Conservation (phyloP, 2,888 invertebrate genomes). For the Diadegma fenestrale region DNA sequence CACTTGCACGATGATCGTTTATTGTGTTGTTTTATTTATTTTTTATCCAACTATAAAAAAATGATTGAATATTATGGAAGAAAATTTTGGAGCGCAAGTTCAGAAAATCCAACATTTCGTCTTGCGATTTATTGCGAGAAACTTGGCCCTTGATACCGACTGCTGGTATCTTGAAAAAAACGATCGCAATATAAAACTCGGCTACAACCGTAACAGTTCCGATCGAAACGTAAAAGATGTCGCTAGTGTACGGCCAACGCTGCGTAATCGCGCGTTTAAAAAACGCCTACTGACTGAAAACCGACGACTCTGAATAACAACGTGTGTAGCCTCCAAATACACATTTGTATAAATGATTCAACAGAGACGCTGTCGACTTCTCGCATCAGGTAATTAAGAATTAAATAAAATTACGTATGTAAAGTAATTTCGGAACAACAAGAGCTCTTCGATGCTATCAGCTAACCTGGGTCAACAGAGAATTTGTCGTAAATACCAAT, state of each 20-base stretch:
- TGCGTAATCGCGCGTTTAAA: slow-evolving; percentile 9
- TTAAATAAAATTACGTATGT: slow-evolving; percentile 14
- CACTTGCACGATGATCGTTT: not conserved
- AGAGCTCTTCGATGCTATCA: not conserved
- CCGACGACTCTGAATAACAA: not conserved
- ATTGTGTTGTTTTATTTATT: not conserved
- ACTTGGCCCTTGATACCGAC: not conserved
- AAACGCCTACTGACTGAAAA: not conserved
- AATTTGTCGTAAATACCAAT: not conserved
- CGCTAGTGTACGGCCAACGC: not conserved
- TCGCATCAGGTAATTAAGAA: not conserved
- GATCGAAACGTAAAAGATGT: slow-evolving; percentile 21
- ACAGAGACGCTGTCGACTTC: not conserved
- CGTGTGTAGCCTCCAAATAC: slow-evolving; percentile 9
- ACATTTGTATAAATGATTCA: slow-evolving; percentile 25
- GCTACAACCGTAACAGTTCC: not conserved
- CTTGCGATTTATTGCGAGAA: no score
- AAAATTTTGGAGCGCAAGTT: not conserved
- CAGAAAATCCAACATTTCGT: no score
- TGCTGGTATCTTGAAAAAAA: not conserved
- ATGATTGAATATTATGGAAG: not conserved
- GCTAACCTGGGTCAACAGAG: slow-evolving; percentile 27
- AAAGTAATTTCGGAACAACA: slow-evolving; percentile 1
- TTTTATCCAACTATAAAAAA: not conserved
- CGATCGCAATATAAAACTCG: not conserved